These are phyloP conservation scores for Pristionchus exspectatus DNA, from an alignment of 2,888 invertebrate species.

Conservation along the genomic window DNA sequence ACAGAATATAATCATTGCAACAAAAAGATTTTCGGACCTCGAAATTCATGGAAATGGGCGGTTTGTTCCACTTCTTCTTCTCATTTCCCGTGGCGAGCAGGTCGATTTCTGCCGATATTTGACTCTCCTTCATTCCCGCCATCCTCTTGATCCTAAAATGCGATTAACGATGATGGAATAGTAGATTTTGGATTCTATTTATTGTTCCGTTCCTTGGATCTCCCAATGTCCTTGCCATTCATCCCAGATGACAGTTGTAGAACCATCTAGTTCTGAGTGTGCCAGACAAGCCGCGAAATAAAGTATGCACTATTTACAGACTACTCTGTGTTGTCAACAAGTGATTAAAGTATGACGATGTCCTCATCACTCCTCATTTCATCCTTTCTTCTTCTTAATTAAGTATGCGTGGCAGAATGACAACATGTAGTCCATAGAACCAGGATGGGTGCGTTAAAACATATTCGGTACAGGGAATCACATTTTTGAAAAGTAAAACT, in stretches of 20 bases:
- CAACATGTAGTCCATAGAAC: not conserved
- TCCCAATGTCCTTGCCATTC: too few species aligned
- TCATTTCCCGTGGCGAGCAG: conserved; percentile 94
- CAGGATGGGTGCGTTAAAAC: not conserved
- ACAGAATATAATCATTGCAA: too few species aligned
- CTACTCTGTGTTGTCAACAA: not conserved
- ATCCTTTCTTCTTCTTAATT: not conserved
- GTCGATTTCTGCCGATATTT: conserved; percentile 98
- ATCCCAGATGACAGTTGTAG: too few species aligned
- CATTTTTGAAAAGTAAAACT: too few species aligned
- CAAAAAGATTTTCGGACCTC: conserved; percentile 83
- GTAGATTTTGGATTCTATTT: too few species aligned
- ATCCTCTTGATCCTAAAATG: conserved; percentile 83
- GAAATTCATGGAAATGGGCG: conserved; percentile 99
- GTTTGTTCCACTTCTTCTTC: conserved; percentile 97
- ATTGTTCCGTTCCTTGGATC: too few species aligned
- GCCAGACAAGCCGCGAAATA: too few species aligned
- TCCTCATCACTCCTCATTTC: not conserved
- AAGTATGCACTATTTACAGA: not conserved
- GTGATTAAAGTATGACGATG: not conserved
- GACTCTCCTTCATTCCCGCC: conserved; percentile 96
- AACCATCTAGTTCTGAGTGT: too few species aligned
- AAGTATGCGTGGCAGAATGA: not conserved
- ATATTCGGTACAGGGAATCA: not conserved
- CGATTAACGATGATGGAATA: too few species aligned